Percentiles rank a stretch among this genome's conserved stretches.
These are phyloP conservation scores for Eucera pruinosa DNA, from an alignment of 2,888 invertebrate genomes.

Conservation along the genomic window DNA sequence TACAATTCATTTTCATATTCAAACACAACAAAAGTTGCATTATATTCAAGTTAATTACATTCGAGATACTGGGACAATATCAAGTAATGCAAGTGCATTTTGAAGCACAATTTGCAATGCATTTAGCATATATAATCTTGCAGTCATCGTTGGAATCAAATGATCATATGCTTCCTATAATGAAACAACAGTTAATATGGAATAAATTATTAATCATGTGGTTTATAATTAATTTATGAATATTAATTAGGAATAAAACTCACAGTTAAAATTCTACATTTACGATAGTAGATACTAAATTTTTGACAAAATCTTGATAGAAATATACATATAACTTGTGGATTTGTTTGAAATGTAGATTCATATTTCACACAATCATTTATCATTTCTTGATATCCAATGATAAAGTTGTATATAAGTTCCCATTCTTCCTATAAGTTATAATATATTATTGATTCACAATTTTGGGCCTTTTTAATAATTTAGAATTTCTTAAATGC, in stretches of 20 bases:
- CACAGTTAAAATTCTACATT: slow-evolving; percentile 89
- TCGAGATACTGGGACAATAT: slow-evolving; percentile 89
- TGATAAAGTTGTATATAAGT: slow-evolving; percentile 88
- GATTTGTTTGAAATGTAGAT: slow-evolving; percentile 85
- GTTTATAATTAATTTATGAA: background rate
- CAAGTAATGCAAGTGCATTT: slow-evolving; percentile 87
- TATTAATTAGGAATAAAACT: slow-evolving; percentile 72
- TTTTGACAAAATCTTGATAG: slow-evolving; percentile 87
- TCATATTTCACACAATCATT: slow-evolving; percentile 85
- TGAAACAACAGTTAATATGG: background rate
- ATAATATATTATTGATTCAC: background rate
- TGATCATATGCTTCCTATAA: slow-evolving; percentile 89
- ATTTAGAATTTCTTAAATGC: slow-evolving; percentile 26
- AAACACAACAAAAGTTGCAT: slow-evolving; percentile 22
- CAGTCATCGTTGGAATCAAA: slow-evolving; percentile 88
- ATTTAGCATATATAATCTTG: slow-evolving; percentile 89
- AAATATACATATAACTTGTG: slow-evolving; percentile 88
- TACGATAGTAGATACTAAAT: slow-evolving; percentile 91
- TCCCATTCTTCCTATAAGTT: slow-evolving; percentile 90
- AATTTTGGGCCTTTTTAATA: background rate
- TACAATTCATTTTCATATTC: slow-evolving; percentile 48
- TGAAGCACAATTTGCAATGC: slow-evolving; percentile 88
- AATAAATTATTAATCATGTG: slow-evolving; percentile 13
- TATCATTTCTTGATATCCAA: slow-evolving; percentile 88
- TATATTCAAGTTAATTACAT: slow-evolving; percentile 63